Evolutionary conservation across 2,888 invertebrate species (phyloP).

Genomic region (Anorthoa munda): DNA sequence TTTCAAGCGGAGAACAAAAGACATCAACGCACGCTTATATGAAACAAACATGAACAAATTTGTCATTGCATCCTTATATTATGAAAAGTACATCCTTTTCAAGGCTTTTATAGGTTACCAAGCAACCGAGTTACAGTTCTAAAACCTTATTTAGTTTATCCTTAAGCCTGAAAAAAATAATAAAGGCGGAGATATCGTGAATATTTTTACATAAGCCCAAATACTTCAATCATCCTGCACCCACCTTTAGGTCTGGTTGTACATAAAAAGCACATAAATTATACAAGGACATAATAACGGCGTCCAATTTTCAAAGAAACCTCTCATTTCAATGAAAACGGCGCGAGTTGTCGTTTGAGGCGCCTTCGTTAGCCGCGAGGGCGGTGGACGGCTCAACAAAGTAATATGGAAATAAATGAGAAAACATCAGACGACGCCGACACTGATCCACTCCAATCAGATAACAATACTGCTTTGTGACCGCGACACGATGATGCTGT

Average conservation of each 20-base stretch:
- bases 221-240: conserved; percentile 18
- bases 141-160: not conserved
- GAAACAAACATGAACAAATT: not conserved
- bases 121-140: not conserved
- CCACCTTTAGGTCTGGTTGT: conserved; percentile 54
- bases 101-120: too few relatives aligned
- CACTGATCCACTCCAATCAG: conserved; percentile 78
- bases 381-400: conserved; percentile 72
- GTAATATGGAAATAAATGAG: conserved; percentile 88
- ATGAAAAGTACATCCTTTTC: too few relatives aligned
- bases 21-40: conserved; percentile 75
- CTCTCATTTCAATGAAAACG: conserved; percentile 75
- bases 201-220: conserved; percentile 5
- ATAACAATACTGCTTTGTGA: conserved; percentile 78
- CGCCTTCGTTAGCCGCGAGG: conserved; percentile 70
- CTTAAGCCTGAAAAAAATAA: not conserved
- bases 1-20: conserved; percentile 72
- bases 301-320: conserved; percentile 83
- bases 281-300: conserved; percentile 81
- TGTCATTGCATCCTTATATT: not conserved
- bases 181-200: not conserved
- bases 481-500: conserved; percentile 6
- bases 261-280: conserved; percentile 75
- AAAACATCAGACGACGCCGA: conserved; percentile 76
- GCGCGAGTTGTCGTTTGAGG: conserved; percentile 70